phyloP scores from a whole-genome alignment of 1,140 invertebrate species.

The Alviniconcha marisindica region DNA sequence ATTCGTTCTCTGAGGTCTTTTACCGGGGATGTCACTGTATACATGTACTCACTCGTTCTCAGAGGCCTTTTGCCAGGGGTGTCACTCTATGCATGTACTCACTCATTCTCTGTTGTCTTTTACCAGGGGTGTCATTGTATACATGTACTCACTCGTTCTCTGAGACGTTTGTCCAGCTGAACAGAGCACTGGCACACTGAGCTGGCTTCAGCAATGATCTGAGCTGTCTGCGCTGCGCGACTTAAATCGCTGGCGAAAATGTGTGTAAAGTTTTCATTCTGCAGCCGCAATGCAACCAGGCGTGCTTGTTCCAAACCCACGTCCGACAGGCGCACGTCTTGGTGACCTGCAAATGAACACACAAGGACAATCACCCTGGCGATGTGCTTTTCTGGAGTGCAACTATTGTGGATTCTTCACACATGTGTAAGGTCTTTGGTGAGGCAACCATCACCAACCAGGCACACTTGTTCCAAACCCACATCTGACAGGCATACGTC shows the following conservation, averaged over 20 bases:
- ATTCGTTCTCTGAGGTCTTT: too few relatives aligned
- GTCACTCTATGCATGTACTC: too few relatives aligned
- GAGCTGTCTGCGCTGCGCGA: slow-evolving; percentile 69
- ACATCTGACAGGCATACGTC: slow-evolving; percentile 71
- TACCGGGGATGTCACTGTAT: too few relatives aligned
- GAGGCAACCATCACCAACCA: slow-evolving; percentile 66
- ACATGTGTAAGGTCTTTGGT: slow-evolving; percentile 73
- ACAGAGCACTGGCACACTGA: slow-evolving; percentile 51
- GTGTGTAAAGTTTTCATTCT: slow-evolving; percentile 72
- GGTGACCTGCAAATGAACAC: slow-evolving; percentile 72
- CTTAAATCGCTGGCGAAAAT: slow-evolving; percentile 73
- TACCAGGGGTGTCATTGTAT: too few relatives aligned
- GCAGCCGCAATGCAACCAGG: slow-evolving; percentile 65
- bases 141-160: slow-evolving; percentile 72
- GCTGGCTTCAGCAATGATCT: slow-evolving; percentile 62
- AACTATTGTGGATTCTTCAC: too few relatives aligned
- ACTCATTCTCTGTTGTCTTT: too few relatives aligned
- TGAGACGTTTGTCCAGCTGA: slow-evolving; percentile 63
- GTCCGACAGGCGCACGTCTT: slow-evolving; percentile 70
- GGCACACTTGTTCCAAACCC: slow-evolving; percentile 67
- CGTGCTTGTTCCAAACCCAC: slow-evolving; percentile 68
- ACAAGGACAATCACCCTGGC: too few relatives aligned
- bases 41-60: slow-evolving; percentile 72
- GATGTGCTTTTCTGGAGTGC: too few relatives aligned
- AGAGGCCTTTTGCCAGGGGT: too few relatives aligned